These are phyloP conservation scores for Spilarctia lutea DNA, from an alignment of 2,888 invertebrate species.

Conservation along the genomic window DNA sequence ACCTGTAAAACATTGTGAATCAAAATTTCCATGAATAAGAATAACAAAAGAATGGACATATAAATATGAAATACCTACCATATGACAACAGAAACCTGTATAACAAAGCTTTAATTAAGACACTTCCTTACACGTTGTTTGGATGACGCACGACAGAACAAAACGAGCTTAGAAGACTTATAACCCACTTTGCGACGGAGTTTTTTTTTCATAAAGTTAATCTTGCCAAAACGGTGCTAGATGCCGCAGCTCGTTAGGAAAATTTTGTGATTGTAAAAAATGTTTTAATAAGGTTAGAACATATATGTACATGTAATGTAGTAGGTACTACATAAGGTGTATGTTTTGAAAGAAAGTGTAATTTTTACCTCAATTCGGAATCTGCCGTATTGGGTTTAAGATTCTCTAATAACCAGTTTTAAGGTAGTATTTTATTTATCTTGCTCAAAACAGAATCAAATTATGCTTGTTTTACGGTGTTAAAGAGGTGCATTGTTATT, in stretches of 20 bases:
- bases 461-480: no score
- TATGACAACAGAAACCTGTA: slow-evolving; percentile 37
- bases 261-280: slow-evolving; percentile 35
- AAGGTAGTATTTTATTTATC: no score
- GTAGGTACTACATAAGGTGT: neutral
- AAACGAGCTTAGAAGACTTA: slow-evolving; percentile 57
- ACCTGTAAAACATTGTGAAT: neutral
- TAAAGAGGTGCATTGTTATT: no score
- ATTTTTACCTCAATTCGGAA: neutral
- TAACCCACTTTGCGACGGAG: slow-evolving; percentile 49
- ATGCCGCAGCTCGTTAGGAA: slow-evolving; percentile 38
- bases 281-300: slow-evolving; percentile 26
- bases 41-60: slow-evolving; percentile 17
- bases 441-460: no score
- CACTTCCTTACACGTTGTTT: slow-evolving; percentile 47
- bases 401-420: no score
- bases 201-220: slow-evolving; percentile 52
- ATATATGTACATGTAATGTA: neutral
- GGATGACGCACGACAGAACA: slow-evolving; percentile 53
- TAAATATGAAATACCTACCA: slow-evolving; percentile 19
- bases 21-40: slow-evolving; percentile 2
- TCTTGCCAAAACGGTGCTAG: slow-evolving; percentile 35
- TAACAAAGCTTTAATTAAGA: slow-evolving; percentile 51
- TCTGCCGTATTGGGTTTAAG: neutral
- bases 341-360: neutral